Conservation (phyloP, 2,797 vertebrate genomes). For the Poeciliopsis presidionis region DNA sequence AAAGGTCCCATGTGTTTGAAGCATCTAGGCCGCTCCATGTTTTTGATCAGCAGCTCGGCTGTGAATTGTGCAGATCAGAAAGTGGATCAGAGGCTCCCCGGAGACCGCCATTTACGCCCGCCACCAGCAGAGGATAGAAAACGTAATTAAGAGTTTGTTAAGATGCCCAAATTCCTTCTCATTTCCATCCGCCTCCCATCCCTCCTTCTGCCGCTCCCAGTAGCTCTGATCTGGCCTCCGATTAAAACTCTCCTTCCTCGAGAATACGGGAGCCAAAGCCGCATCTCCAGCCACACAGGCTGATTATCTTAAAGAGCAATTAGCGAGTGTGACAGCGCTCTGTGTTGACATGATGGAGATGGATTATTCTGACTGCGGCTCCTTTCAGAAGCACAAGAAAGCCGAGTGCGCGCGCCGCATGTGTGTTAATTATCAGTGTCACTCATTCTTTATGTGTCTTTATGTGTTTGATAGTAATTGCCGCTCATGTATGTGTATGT, state of each 20-base stretch:
- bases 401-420: constrained; percentile 44
- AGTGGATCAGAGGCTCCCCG: constrained; percentile 80
- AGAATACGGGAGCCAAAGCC: constrained; percentile 62
- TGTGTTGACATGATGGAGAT: constrained; percentile 67
- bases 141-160: constrained; percentile 81
- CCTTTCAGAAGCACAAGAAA: constrained; percentile 57
- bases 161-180: constrained; percentile 80
- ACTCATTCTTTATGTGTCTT: constrained; percentile 74
- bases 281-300: constrained; percentile 69
- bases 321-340: constrained; percentile 67
- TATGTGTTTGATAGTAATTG: constrained; percentile 70
- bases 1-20: constrained; percentile 80
- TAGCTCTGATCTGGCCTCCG: constrained; percentile 72
- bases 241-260: constrained; percentile 74
- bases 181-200: constrained; percentile 60
- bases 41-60: constrained; percentile 80
- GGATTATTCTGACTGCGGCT: constrained; percentile 68
- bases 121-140: constrained; percentile 76
- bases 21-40: constrained; percentile 75
- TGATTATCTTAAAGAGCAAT: constrained; percentile 79
- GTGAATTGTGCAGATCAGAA: constrained; percentile 80
- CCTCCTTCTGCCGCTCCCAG: constrained; percentile 58
- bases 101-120: constrained; percentile 79
- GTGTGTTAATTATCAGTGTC: constrained; percentile 71
- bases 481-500: constrained; percentile 68